phyloP scores from a whole-genome alignment of 2,113 vertebrate species.

The Rhineura floridana region DNA sequence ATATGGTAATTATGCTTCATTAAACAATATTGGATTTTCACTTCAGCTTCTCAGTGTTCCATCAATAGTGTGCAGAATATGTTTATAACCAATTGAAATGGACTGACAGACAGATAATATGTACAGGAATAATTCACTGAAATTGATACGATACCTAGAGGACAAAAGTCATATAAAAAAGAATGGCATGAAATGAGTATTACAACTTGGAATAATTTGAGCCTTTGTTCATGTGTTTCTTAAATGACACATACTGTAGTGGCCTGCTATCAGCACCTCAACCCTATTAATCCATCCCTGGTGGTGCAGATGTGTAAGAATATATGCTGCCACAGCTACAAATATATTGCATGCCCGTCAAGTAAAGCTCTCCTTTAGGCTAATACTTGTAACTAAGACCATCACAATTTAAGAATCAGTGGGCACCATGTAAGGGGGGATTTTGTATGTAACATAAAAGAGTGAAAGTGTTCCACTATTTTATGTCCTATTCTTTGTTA shows the following conservation, averaged over 20 bases:
- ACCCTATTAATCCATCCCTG: background rate
- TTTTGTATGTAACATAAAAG: no score
- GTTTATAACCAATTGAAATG: background rate
- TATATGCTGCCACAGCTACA: background rate
- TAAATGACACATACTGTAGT: background rate
- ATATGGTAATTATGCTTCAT: slow-evolving; percentile 48
- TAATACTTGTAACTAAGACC: background rate
- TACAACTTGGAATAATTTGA: background rate
- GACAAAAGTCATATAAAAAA: background rate
- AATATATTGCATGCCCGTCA: background rate
- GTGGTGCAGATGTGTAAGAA: background rate
- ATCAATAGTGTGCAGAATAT: slow-evolving; percentile 24
- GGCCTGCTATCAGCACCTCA: no score
- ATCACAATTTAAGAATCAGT: background rate
- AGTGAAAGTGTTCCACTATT: no score
- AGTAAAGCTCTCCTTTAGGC: background rate
- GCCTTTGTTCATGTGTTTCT: background rate
- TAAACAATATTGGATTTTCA: slow-evolving; percentile 37
- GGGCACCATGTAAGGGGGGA: no score
- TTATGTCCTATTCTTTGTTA: no score
- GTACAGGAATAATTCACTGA: slow-evolving; percentile 18
- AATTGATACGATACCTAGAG: background rate
- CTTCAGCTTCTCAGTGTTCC: slow-evolving; percentile 34
- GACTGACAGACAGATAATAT: slow-evolving; percentile 36
- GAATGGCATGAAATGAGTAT: slow-evolving; percentile 24